Evolutionary conservation across 1,140 invertebrate species (phyloP), one percentile per base, ranked within the genome.

Genomic region (Neodiprion pinetum): DNA sequence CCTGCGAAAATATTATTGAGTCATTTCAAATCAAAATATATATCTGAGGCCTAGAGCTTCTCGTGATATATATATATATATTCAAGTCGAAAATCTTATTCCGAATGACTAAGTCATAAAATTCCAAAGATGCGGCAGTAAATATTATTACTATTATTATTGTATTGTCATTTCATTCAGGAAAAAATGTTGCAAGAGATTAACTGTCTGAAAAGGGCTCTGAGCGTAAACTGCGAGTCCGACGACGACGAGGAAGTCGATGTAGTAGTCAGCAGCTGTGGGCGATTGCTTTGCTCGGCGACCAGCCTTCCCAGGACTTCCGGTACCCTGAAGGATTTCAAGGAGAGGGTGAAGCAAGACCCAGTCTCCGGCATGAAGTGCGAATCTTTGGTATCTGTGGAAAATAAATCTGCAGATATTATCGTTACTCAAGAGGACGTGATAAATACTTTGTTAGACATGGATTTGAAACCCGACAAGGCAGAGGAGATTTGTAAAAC

Each of bases 101-200:
- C 17, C 17, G 17, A 21, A 21, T 21, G 17, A 21, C 17, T 21
- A 21, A 21, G 17, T 21, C 17, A 21, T 21, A 21, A 21, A 21
- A 21, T 21, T 21, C 17, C 17, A 21, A 21, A 21, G 28, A 40
- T 40, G 28, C 5, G 28, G 28, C 28, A 40, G 5, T 2, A 40
- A 1, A 40, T 40, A 40, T 40, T 40, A 40, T 40, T 40, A 40
- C 5, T 40, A 40, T 40, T 40, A 40, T 40, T 40, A 40, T 40
- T 40, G 5, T 40, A 40, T 40, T 40, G 0, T 10, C 72, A 69
- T 23, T 10, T 40, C n/a, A 70, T 75, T 67, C 77, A 89, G 88
- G 80, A 86, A 75, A 85, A 80, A 81, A 90, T 90, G 89, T 74
- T 86, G 9, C 82, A 85, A 21, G 88, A 90, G 77, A 84, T 90